Percentiles rank a stretch among this genome's conserved stretches.
Evolutionary conservation across 2,888 invertebrate genomes (phyloP).

Genomic region (Protonemura montana): DNA sequence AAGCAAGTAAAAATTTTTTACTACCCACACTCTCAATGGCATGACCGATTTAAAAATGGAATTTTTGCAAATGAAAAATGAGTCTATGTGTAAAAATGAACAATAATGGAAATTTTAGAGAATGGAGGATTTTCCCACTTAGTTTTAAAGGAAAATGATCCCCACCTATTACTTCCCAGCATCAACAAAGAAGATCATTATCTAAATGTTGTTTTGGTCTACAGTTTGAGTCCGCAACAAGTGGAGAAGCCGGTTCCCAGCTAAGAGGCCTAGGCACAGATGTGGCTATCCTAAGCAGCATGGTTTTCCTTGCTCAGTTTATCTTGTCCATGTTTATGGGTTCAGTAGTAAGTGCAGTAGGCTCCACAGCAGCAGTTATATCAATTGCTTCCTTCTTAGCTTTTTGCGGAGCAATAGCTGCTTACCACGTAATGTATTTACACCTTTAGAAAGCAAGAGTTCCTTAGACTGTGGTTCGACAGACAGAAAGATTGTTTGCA

Average conservation of each 20-base stretch:
- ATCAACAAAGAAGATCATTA: background rate
- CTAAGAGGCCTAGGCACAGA: slow-evolving; percentile 94
- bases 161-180: background rate
- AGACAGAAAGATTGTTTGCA: too few species aligned
- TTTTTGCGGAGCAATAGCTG: slow-evolving; percentile 82
- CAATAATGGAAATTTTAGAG: too few species aligned
- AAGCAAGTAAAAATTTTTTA: too few species aligned
- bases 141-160: too few species aligned
- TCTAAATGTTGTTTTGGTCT: slow-evolving; percentile 51
- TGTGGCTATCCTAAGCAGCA: slow-evolving; percentile 91
- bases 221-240: slow-evolving; percentile 69
- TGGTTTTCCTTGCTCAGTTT: slow-evolving; percentile 96
- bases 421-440: slow-evolving; percentile 88
- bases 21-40: too few species aligned
- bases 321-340: slow-evolving; percentile 88
- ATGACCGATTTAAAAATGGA: too few species aligned
- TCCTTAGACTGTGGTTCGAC: background rate
- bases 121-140: too few species aligned
- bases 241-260: slow-evolving; percentile 65
- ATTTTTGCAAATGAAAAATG: too few species aligned
- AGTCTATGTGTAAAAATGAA: too few species aligned
- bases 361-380: slow-evolving; percentile 89
- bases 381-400: slow-evolving; percentile 84
- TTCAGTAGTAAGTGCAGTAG: slow-evolving; percentile 77
- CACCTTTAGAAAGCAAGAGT: slow-evolving; percentile 69